Evolutionary conservation across 92 coral and sea anemone species (phyloP).

Genomic region (Phenganax stokvisi): DNA sequence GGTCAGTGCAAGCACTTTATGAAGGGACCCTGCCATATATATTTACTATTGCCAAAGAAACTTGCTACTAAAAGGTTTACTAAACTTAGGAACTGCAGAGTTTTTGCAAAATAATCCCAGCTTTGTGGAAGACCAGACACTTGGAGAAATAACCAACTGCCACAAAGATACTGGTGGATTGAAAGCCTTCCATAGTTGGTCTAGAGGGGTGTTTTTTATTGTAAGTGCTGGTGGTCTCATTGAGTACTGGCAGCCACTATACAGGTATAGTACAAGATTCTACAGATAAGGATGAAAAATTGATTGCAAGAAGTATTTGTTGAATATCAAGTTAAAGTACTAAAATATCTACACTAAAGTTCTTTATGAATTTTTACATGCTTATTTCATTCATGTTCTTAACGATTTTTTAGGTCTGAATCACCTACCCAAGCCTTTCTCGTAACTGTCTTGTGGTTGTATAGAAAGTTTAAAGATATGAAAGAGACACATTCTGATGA

Average conservation of each 20-base stretch:
- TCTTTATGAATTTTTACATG: neutral
- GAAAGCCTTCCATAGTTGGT: neutral
- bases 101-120: neutral
- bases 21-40: too few relatives aligned
- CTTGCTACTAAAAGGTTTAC: too few relatives aligned
- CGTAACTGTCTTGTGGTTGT: neutral
- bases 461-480: neutral
- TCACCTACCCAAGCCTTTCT: constrained; percentile 6
- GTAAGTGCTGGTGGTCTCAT: neutral
- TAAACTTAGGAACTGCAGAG: too few relatives aligned
- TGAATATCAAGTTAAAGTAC: neutral
- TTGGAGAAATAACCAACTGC: neutral
- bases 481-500: constrained; percentile 1
- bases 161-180: neutral
- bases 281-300: neutral
- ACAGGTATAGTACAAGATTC: neutral
- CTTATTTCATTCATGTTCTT: neutral
- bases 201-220: neutral
- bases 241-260: neutral
- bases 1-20: too few relatives aligned
- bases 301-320: neutral
- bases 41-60: too few relatives aligned
- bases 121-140: neutral
- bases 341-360: neutral
- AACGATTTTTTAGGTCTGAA: neutral